Conservation (phyloP, 2,888 invertebrate genomes). For the Sepioteuthis lessoniana region DNA sequence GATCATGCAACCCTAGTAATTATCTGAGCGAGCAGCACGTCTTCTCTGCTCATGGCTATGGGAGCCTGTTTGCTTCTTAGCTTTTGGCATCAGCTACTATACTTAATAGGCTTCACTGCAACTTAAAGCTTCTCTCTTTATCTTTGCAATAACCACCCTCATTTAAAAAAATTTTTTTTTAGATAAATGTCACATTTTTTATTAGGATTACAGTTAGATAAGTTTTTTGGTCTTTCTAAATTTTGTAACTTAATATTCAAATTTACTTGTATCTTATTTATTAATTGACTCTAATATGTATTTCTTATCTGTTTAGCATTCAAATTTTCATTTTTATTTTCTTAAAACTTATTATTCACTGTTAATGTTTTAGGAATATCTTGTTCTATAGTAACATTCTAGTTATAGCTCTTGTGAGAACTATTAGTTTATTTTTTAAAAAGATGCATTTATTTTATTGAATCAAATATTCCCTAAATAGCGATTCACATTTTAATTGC, state of each 20-base stretch:
- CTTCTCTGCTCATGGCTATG: slow-evolving; percentile 25
- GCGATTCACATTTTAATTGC: too few species aligned
- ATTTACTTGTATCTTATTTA: not conserved
- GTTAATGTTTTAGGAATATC: too few species aligned
- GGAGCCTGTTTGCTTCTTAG: not conserved
- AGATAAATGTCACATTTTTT: not conserved
- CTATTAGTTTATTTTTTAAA: too few species aligned
- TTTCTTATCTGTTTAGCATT: too few species aligned
- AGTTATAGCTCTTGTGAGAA: too few species aligned
- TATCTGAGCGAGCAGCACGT: not conserved
- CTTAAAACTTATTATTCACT: too few species aligned
- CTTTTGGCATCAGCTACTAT: not conserved
- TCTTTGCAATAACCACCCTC: not conserved
- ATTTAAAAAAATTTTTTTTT: not conserved
- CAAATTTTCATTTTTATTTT: too few species aligned
- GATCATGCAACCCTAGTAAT: slow-evolving; percentile 46
- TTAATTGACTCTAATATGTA: not conserved
- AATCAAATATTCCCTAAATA: too few species aligned
- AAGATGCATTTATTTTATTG: too few species aligned
- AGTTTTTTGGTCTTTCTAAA: not conserved
- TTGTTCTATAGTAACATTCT: too few species aligned
- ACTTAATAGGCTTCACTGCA: slow-evolving; percentile 24
- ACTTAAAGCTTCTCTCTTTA: not conserved
- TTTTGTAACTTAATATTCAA: not conserved
- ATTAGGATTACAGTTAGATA: not conserved